Evolutionary conservation across 2,797 vertebrate genomes (phyloP).

Genomic region (Eulemur coronatus): DNA sequence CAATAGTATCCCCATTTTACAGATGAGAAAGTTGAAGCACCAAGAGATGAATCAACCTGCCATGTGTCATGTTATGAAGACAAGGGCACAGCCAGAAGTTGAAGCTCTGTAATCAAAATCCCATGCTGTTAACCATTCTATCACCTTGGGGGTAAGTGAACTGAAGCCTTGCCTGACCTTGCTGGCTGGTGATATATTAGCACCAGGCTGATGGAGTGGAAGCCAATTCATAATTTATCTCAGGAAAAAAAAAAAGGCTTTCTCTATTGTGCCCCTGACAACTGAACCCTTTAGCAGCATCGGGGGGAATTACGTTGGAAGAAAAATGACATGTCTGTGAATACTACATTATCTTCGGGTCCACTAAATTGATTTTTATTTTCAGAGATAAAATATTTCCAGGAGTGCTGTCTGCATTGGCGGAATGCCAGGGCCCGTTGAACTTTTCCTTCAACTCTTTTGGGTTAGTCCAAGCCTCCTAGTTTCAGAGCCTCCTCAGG

Average conservation of each 20-base stretch:
- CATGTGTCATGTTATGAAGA: not conserved
- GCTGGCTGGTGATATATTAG: conserved; percentile 62
- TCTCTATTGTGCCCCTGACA: conserved; percentile 54
- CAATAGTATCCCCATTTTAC: conserved; percentile 49
- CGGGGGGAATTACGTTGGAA: conserved; percentile 62
- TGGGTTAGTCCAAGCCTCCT: not conserved
- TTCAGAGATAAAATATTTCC: conserved; percentile 73
- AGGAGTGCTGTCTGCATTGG: conserved; percentile 57
- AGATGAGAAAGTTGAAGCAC: conserved; percentile 19
- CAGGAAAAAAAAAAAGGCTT: conserved; percentile 3
- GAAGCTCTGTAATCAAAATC: conserved; percentile 21
- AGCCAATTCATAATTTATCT: conserved; percentile 73
- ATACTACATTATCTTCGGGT: conserved; percentile 71
- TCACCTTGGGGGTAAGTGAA: not conserved
- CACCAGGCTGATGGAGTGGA: conserved; percentile 17
- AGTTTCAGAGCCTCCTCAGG: not conserved
- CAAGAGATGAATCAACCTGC: not conserved
- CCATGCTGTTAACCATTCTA: not conserved
- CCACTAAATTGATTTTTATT: conserved; percentile 77
- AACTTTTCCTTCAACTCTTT: conserved; percentile 59
- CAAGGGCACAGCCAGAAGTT: not conserved
- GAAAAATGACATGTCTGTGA: conserved; percentile 69
- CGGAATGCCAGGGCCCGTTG: conserved; percentile 44
- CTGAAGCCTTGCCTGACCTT: conserved; percentile 42
- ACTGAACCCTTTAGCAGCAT: conserved; percentile 67